Base-by-base conservation (phyloP, 1,140 invertebrate genomes). In the Samia ricini region DNA sequence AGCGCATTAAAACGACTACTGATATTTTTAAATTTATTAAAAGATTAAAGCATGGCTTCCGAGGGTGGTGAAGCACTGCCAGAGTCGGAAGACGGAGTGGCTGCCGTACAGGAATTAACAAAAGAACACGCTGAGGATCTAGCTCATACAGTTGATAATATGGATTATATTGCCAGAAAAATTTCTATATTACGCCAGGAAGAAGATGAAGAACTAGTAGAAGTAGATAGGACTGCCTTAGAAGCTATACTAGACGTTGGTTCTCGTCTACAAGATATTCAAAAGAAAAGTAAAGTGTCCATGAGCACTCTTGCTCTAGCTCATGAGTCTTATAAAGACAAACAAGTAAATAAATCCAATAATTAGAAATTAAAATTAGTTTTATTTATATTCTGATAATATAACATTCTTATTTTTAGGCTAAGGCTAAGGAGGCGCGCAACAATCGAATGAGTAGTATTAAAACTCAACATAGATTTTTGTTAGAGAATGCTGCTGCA, bases 401-500 rank as follows among this genome's bases (percentile, higher is more conserved):
- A 64, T 33, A 51, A 63, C 15, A 65, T 72, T 49, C 62, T 70
- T 77, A 66, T 67, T 80, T 74, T 20, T 79, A 92, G 91, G 83
- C 79, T 23, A 92, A 90, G 79, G 91, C 90, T 50, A 93, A 91
- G 71, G 91, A 92, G 67, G 77, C 82, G 56, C 84, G 93, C 51
- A 88, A 84, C 49, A 75, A 77, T 23, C 85, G 94, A 64, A 77
- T 91, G 68, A 81, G 79, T 58, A 78, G 75, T 22, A 63, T 94
- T 10, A 92, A 91, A 72, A 83, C 91, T 6, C 92, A 92, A 20
- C 93, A 94, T 69, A 91, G 91, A 62, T 93, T 93, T 75, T 77
- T 95, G 12, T 83, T 95, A 48, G 94, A 95, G 68, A 91, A 93
- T 61, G 92, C 91, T 29, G 92, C 93, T n/a, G 83, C 90, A 19